Evolutionary conservation across 2,797 vertebrate species (phyloP).

Genomic region (Nannoperca obscura): DNA sequence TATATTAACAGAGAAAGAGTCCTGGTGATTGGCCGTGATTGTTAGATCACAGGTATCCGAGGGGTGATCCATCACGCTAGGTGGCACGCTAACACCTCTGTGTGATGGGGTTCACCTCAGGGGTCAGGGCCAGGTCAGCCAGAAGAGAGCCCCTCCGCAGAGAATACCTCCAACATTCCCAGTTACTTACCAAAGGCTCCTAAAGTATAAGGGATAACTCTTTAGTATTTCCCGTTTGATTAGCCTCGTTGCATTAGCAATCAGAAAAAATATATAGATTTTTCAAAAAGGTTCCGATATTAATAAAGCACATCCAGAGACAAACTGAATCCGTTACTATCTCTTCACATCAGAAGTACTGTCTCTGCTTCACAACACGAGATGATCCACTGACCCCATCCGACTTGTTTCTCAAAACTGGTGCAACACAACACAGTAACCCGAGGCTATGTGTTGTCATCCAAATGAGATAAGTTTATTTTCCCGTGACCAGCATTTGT

Average conservation of each 20-base stretch:
- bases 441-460: slow-evolving; percentile 93
- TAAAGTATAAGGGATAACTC: slow-evolving; percentile 27
- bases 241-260: slow-evolving; percentile 7
- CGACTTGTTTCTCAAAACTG: slow-evolving; percentile 82
- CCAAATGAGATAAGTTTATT: slow-evolving; percentile 98
- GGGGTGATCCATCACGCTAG: slow-evolving; percentile 86
- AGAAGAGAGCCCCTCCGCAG: slow-evolving; percentile 63
- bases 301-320: slow-evolving; percentile 22
- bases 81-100: slow-evolving; percentile 84
- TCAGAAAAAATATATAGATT: slow-evolving; percentile 7
- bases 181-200: slow-evolving; percentile 32
- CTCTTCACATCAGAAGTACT: slow-evolving; percentile 11
- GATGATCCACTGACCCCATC: slow-evolving; percentile 79
- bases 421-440: slow-evolving; percentile 87
- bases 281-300: slow-evolving; percentile 15
- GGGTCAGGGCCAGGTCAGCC: slow-evolving; percentile 81
- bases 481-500: slow-evolving; percentile 92
- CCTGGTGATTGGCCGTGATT: slow-evolving; percentile 82
- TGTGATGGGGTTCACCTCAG: slow-evolving; percentile 82
- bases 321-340: slow-evolving; percentile 12
- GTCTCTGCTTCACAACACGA: slow-evolving; percentile 52
- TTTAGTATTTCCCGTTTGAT: slow-evolving; percentile 13
- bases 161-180: slow-evolving; percentile 47
- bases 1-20: slow-evolving; percentile 79
- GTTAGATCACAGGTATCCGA: slow-evolving; percentile 79